Base-by-base conservation (phyloP, 2,797 vertebrate species). In the Pseudochromis fuscus region DNA sequence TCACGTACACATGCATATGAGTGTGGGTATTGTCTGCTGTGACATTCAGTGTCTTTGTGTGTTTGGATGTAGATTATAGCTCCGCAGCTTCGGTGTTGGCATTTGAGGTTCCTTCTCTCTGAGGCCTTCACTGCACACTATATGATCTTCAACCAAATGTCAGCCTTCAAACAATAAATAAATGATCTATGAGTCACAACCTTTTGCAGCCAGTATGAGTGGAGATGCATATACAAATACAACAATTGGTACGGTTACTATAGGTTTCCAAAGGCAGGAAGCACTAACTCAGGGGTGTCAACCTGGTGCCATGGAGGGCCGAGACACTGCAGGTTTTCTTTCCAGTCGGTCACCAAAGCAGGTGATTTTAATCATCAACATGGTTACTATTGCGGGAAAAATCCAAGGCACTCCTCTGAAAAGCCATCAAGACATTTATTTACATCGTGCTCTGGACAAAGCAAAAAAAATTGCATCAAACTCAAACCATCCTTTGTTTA, bases 91-190 rank as follows among this genome's bases (percentile, higher is more conserved):
- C 23, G 65, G 68, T 60, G 64, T 60, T 77, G 69, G 59, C 83
- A 85, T 82, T 86, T 89, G 25, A 80, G 65, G 58, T 60, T 52
- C 40, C 66, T 52, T 70, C 81, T 64, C 67, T 84, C 70, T 18
- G 48, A 75, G 58, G 46, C 67, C 52, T 72, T 83, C 28, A 2
- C 44, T 70, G 67, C 61, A 56, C 57, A 24, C 28, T 53, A 51
- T 72, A 62, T 37, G 45, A 81, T 75, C 66, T 75, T 83, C 31
- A 74, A 51, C 33, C 33, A 88, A 90, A 89, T 89, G 77, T 78
- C 78, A 89, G 28, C 69, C 57, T 75, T 81, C 61, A 75, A 55
- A 79, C n/a, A 55, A 46, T 45, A 44, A 50, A 56, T 21, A 66
- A 79, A 75, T 52, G 56, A 38, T 53, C 68, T 35, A 58, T 85